A percentile compares a stretch with the other conserved stretches of the same genome.
These are phyloP conservation scores for Netelia fuscicornis DNA, from an alignment of 2,888 invertebrate species.

Conservation along the genomic window DNA sequence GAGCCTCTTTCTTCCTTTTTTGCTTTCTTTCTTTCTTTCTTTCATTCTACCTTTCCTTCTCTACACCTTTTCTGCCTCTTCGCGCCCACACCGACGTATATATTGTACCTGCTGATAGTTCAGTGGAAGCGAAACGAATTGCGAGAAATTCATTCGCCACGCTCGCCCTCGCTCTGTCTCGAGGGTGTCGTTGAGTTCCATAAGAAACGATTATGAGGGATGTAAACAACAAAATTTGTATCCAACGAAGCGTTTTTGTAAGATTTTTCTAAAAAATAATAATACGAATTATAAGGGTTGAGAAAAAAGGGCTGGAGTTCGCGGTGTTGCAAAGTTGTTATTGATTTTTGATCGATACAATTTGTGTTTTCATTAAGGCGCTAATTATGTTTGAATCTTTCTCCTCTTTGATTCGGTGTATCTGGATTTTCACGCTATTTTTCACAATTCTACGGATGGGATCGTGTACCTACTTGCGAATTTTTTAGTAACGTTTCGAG, in stretches of 20 bases:
- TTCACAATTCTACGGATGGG: neutral
- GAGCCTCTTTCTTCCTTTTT: conserved; percentile 25
- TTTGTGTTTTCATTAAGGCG: neutral
- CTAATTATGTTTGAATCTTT: neutral
- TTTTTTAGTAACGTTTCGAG: conserved; percentile 9
- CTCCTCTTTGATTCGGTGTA: neutral
- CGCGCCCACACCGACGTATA: conserved; percentile 52
- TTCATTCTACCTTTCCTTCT: neutral
- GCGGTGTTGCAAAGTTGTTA: no score
- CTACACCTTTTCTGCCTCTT: conserved; percentile 27
- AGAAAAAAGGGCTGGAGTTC: no score
- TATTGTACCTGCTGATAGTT: conserved; percentile 37
- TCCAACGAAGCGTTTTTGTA: no score
- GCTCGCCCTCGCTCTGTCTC: neutral
- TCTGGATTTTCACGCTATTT: neutral
- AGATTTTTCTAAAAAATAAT: no score
- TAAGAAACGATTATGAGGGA: no score
- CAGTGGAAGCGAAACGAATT: conserved; percentile 55
- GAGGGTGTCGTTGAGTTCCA: no score
- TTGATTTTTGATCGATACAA: no score
- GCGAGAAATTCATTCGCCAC: conserved; percentile 52
- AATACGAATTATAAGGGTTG: no score
- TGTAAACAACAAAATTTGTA: no score
- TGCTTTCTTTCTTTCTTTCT: neutral
- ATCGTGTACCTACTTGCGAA: neutral